Conservation (phyloP, 2,888 invertebrate genomes). For the Aphodius sticticus region DNA sequence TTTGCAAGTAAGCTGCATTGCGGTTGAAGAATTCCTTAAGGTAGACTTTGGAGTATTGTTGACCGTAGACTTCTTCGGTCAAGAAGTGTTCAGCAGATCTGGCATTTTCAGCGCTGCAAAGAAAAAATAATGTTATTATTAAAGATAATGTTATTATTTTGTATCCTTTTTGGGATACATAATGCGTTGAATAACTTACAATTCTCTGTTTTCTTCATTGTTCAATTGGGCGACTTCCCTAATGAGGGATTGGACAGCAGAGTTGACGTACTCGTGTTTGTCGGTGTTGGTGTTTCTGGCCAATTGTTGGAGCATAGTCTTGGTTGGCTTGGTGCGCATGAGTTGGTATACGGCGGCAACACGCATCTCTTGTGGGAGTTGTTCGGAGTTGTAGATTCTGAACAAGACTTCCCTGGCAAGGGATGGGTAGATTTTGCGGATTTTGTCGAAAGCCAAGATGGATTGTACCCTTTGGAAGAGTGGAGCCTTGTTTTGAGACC, state of each 20-base stretch:
- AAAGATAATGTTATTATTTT: not conserved
- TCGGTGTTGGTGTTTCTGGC: constrained; percentile 74
- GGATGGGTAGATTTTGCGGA: constrained; percentile 64
- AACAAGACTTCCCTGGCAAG: constrained; percentile 67
- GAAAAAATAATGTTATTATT: not conserved
- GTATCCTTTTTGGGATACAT: not conserved
- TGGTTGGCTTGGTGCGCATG: constrained; percentile 68
- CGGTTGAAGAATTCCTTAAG: constrained; percentile 58
- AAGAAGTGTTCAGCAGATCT: constrained; percentile 57
- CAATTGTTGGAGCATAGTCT: constrained; percentile 73
- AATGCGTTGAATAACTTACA: constrained; percentile 50
- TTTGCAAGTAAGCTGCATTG: constrained; percentile 59
- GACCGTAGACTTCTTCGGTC: constrained; percentile 57
- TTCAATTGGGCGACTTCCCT: constrained; percentile 64
- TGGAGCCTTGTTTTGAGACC: constrained; percentile 59
- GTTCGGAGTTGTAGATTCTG: constrained; percentile 72
- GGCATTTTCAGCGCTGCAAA: constrained; percentile 46
- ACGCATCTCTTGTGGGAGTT: constrained; percentile 71
- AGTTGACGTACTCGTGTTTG: constrained; percentile 69
- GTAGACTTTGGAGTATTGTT: constrained; percentile 63
- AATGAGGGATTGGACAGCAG: constrained; percentile 71
- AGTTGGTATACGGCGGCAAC: constrained; percentile 70
- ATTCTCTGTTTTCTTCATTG: constrained; percentile 57
- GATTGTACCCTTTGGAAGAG: constrained; percentile 72
- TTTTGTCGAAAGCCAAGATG: constrained; percentile 64